Percentiles rank a stretch among this genome's conserved stretches.
phyloP scores from a whole-genome alignment of 1,140 invertebrate genomes.

The Drosophila ambigua region DNA sequence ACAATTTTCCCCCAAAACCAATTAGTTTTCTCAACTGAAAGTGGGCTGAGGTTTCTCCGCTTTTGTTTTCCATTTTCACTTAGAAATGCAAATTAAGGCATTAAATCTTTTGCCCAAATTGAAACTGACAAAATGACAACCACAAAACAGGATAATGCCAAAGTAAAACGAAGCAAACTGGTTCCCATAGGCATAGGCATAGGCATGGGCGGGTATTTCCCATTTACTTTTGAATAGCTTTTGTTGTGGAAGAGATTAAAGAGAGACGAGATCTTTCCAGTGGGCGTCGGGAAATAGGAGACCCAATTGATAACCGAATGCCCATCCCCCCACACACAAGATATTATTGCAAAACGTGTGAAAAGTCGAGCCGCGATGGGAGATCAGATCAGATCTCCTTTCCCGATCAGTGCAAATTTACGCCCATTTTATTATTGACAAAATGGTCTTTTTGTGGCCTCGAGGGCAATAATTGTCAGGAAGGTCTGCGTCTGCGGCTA shows the following conservation, averaged over 20 bases:
- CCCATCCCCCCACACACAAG: conserved; percentile 8
- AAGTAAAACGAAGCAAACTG: conserved; percentile 20
- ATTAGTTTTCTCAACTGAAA: conserved; percentile 60
- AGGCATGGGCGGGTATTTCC: conserved; percentile 16
- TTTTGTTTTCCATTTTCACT: conserved; percentile 60
- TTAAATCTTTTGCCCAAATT: conserved; percentile 75
- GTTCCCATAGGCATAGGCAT: conserved; percentile 22
- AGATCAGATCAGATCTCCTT: conserved; percentile 6
- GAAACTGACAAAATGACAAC: conserved; percentile 68
- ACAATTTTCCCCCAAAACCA: conserved; percentile 75
- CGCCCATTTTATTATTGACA: conserved; percentile 50
- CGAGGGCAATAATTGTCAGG: conserved; percentile 40
- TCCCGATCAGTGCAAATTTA: conserved; percentile 46
- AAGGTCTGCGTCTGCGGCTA: conserved; percentile 15
- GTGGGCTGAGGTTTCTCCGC: conserved; percentile 56
- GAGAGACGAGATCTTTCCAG: conserved; percentile 20
- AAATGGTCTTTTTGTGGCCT: conserved; percentile 36
- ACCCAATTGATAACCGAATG: conserved; percentile 38
- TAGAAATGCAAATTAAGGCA: conserved; percentile 80
- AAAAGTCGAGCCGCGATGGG: conserved; percentile 55
- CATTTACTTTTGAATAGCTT: conserved; percentile 42
- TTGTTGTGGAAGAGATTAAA: not conserved
- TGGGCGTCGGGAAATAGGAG: conserved; percentile 40
- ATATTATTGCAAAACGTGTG: conserved; percentile 45
- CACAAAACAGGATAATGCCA: conserved; percentile 63